phyloP scores from a whole-genome alignment of 2,797 vertebrate genomes.

The Acropternis orthonyx region DNA sequence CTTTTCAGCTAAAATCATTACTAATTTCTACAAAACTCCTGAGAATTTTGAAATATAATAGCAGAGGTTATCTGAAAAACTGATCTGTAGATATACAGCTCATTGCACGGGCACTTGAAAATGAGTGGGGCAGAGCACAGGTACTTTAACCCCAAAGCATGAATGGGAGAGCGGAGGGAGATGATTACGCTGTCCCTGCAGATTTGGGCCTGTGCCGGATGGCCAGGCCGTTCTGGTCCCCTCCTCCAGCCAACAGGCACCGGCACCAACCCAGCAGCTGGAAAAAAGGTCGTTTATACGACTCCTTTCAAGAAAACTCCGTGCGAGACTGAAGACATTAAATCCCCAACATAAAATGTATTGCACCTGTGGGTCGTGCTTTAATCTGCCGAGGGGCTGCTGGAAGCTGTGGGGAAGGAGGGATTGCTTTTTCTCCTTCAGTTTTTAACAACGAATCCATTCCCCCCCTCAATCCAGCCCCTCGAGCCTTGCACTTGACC shows the following conservation, averaged over 20 bases:
- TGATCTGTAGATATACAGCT: not conserved
- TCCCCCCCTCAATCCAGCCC: not conserved
- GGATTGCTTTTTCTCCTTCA: not conserved
- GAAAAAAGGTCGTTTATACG: fast-evolving
- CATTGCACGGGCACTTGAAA: fast-evolving
- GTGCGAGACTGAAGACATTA: not conserved
- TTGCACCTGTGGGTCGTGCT: not conserved
- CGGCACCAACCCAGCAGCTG: fast-evolving
- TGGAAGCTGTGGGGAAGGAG: not conserved
- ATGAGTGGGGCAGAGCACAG: not conserved
- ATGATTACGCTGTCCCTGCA: fast-evolving
- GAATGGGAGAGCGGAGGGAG: not conserved
- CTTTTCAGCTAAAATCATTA: not conserved
- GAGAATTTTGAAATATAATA: not conserved
- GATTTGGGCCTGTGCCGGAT: not conserved
- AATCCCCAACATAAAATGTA: not conserved
- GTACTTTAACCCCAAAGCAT: not conserved
- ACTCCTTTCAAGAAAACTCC: not conserved
- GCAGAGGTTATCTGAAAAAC: not conserved
- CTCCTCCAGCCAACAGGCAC: fast-evolving
- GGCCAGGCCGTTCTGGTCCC: fast-evolving
- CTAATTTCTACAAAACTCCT: not conserved
- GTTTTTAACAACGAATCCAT: not conserved
- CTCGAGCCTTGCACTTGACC: not conserved
- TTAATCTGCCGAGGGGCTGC: fast-evolving